Evolutionary conservation across 1,140 invertebrate genomes (phyloP).

Genomic region (Magallana ariakensis): DNA sequence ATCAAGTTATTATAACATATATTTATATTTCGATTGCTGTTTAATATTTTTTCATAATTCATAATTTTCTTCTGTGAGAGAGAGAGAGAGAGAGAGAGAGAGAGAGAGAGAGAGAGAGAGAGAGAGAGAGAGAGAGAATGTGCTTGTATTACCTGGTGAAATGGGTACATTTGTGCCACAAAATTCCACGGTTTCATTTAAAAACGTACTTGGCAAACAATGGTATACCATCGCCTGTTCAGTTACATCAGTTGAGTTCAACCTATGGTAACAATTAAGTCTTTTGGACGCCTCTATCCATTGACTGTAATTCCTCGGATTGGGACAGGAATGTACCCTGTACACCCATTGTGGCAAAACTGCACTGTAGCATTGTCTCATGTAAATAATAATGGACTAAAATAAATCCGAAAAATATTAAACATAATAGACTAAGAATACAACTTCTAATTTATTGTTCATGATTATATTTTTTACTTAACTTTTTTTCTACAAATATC

Average conservation of each 20-base stretch:
- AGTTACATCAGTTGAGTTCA: neutral
- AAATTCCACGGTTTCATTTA: slow-evolving; percentile 1
- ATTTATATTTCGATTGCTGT: neutral
- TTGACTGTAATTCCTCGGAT: neutral
- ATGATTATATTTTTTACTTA: no score
- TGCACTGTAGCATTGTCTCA: no score
- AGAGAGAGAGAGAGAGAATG: neutral
- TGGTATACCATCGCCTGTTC: neutral
- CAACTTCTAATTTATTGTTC: no score
- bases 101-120: neutral
- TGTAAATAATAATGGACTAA: no score
- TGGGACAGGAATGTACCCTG: neutral
- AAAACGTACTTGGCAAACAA: neutral
- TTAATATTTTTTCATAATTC: neutral
- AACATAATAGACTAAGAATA: no score
- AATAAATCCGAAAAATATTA: no score
- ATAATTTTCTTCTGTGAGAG: no score
- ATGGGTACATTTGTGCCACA: neutral
- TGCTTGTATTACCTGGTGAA: neutral
- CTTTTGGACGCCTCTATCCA: neutral
- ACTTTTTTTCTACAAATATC: no score
- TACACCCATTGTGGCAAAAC: neutral
- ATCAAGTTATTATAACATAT: neutral
- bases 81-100: neutral
- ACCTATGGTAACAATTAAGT: neutral